Evolutionary conservation across 2,113 vertebrate genomes (phyloP).

Genomic region (Rana temporaria): DNA sequence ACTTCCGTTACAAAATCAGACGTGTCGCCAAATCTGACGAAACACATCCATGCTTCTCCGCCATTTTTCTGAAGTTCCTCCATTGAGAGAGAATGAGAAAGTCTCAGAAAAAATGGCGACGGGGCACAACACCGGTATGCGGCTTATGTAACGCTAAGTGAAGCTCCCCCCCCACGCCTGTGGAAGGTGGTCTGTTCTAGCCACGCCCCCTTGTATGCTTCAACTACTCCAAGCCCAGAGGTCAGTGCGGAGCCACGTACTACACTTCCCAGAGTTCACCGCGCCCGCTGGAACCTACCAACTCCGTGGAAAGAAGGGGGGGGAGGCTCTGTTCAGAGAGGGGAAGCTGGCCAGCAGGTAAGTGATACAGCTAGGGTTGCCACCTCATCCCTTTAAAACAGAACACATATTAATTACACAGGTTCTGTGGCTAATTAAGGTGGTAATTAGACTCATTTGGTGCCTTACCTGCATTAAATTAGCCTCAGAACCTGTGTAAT

Average conservation of each 20-base stretch:
- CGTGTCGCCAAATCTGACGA: too few relatives aligned
- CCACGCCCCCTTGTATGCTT: not conserved
- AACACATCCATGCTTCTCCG: not conserved
- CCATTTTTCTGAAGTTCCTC: not conserved
- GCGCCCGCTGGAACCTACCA: conserved; percentile 38
- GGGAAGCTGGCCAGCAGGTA: too few relatives aligned
- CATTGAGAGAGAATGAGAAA: not conserved
- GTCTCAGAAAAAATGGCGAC: not conserved
- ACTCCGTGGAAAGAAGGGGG: not conserved
- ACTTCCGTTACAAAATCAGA: too few relatives aligned
- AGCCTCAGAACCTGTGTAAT: too few relatives aligned
- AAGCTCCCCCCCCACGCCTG: not conserved
- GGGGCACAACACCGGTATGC: too few relatives aligned
- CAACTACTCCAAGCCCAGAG: too few relatives aligned
- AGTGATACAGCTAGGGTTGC: too few relatives aligned
- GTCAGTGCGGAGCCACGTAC: conserved; percentile 39
- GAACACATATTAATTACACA: too few relatives aligned
- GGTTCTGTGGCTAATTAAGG: too few relatives aligned
- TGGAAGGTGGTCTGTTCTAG: not conserved
- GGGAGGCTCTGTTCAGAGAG: not conserved
- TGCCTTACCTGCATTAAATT: too few relatives aligned
- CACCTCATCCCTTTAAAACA: too few relatives aligned
- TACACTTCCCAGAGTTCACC: conserved; percentile 70
- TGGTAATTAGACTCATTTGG: too few relatives aligned
- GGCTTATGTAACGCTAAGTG: not conserved